Base-by-base conservation (phyloP, 1,140 invertebrate species). In the Bilobella aurantiaca region DNA sequence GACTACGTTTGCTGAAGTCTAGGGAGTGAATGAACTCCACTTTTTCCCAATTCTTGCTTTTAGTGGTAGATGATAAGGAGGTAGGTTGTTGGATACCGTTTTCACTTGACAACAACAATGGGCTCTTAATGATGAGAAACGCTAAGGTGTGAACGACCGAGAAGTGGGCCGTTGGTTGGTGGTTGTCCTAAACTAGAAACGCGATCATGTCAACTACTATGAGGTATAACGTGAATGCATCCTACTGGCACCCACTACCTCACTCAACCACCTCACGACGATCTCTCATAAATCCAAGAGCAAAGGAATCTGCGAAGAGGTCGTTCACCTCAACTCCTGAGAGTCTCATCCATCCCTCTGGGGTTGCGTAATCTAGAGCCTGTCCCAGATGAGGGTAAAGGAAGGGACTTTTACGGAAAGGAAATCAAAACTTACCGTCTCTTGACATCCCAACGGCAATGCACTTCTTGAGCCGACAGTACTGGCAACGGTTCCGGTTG, bases 381-480 rank as follows among this genome's bases (percentile, higher is more conserved):
- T 42, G 34, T 42, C 34, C 34, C 34, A 42, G 34, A 12, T 8
- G 34, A 42, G 18, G 34, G 34, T 12, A 42, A 42, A 8, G 8
- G 34, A 42, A 42, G 34, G 18, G 34, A n/a, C n/a, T n/a, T n/a
- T n/a, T n/a, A n/a, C n/a, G n/a, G n/a, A n/a, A n/a, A n/a, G 34
- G 34, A 42, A 42, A 42, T 12, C 8, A 42, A 37, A 27, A 58
- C 86, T 86, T 76, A 97, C 94, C 93, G 84, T 97, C 94, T 81
- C 93, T 84, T 79, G 92, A 96, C 95, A 98, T 98, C 78, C 95
- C 95, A 69, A 96, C 94, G 62, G 91, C 89, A 77, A 97, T 93
- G 82, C 95, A 98, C 84, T 97, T 97, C 81, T 96, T 96, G 73
- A 97, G 85, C 69, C 95, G 83, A 81, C 93, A 96, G 78, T 94